phyloP scores from a whole-genome alignment of 2,888 invertebrate species.

The Heteromyza rotundicornis region DNA sequence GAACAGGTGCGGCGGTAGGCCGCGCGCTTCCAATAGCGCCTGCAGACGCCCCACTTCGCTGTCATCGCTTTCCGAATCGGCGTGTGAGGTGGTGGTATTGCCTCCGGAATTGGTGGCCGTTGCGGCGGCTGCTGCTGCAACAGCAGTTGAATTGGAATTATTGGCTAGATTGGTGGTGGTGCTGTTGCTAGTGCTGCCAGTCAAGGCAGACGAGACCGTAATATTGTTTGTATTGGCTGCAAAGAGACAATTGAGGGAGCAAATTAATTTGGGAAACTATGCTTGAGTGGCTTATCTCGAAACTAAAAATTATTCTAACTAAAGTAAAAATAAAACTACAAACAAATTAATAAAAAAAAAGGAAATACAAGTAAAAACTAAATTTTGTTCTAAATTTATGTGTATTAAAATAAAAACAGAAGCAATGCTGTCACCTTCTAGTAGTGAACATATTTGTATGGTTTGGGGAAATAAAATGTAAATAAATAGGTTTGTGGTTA shows the following conservation, averaged over 20 bases:
- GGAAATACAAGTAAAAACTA: constrained; percentile 5
- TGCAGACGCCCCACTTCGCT: constrained; percentile 95
- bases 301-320: no score
- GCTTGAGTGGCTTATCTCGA: no score
- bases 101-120: constrained; percentile 13
- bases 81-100: constrained; percentile 35
- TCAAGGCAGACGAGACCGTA: constrained; percentile 22
- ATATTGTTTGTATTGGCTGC: constrained; percentile 39
- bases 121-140: constrained; percentile 34
- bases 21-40: constrained; percentile 91
- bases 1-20: constrained; percentile 94
- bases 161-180: constrained; percentile 13
- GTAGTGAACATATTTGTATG: no score
- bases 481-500: background rate
- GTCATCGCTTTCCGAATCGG: constrained; percentile 83
- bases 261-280: no score
- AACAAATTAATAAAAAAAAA: constrained; percentile 12
- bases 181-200: constrained; percentile 51
- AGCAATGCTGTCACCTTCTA: constrained; percentile 32
- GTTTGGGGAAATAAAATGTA: background rate
- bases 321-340: background rate
- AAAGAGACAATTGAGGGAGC: background rate
- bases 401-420: constrained; percentile 19
- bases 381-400: no score
- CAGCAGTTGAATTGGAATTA: constrained; percentile 15